Evolutionary conservation across 2,888 invertebrate genomes (phyloP).

Genomic region (Melinaea menophilus): DNA sequence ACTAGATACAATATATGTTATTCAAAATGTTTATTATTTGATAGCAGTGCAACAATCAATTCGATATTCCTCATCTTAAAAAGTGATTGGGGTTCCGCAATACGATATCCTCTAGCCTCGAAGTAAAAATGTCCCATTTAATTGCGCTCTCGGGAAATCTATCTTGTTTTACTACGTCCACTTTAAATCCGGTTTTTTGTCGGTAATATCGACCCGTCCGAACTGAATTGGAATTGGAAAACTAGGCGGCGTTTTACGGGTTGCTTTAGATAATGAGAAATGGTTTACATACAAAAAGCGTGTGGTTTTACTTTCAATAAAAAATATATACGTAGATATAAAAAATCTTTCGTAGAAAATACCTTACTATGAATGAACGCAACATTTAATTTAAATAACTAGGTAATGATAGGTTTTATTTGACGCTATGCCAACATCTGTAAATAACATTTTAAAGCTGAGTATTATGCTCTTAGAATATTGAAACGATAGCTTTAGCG

Average conservation of each 20-base stretch:
- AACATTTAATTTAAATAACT: too few species aligned
- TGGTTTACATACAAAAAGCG: background rate
- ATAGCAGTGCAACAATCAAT: slow-evolving; percentile 11
- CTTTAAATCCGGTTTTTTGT: slow-evolving; percentile 30
- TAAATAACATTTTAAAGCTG: too few species aligned
- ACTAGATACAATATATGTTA: background rate
- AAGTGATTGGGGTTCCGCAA: slow-evolving; percentile 21
- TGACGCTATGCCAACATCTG: too few species aligned
- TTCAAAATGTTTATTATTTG: background rate
- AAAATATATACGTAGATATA: too few species aligned
- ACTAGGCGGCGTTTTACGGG: slow-evolving; percentile 2
- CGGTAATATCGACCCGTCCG: slow-evolving; percentile 16
- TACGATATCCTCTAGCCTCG: slow-evolving; percentile 15
- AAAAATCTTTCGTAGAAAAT: too few species aligned
- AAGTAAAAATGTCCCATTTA: slow-evolving; percentile 23
- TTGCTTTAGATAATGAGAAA: background rate
- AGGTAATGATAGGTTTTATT: too few species aligned
- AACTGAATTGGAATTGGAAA: slow-evolving; percentile 20
- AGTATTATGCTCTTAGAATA: too few species aligned
- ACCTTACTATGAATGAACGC: too few species aligned
- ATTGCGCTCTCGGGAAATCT: slow-evolving; percentile 33
- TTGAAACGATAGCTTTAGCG: too few species aligned
- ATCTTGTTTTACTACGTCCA: slow-evolving; percentile 28
- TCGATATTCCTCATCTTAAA: slow-evolving; percentile 16
- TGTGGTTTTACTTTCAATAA: too few species aligned